Conservation (phyloP, 1,140 invertebrate genomes). For the Vanessa tameamea region DNA sequence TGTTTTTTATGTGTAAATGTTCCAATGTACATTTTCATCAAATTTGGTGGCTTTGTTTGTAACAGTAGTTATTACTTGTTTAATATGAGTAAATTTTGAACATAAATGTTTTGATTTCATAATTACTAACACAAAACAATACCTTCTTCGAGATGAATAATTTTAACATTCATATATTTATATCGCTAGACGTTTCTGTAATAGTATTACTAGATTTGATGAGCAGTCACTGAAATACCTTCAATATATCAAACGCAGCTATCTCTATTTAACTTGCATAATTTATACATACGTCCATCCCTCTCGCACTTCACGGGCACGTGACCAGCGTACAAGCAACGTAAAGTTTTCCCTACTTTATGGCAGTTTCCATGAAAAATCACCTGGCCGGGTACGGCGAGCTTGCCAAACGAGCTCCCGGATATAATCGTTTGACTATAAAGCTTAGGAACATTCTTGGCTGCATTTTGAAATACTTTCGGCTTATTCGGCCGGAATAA, state of each 20-base stretch:
- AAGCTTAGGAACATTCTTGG: slow-evolving; percentile 27
- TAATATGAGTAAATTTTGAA: no score
- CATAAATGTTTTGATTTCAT: no score
- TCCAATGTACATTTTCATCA: no score
- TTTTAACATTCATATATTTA: background rate
- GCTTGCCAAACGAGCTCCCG: slow-evolving; percentile 42
- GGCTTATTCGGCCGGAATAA: slow-evolving; percentile 7
- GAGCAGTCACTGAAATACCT: slow-evolving; percentile 29
- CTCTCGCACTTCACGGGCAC: slow-evolving; percentile 31
- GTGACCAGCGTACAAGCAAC: slow-evolving; percentile 45
- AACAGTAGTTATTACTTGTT: no score
- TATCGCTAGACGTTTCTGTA: background rate
- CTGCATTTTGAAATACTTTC: slow-evolving; percentile 19
- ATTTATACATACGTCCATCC: slow-evolving; percentile 14
- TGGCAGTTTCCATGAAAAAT: slow-evolving; percentile 49
- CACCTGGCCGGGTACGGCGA: slow-evolving; percentile 40
- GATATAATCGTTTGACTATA: slow-evolving; percentile 34
- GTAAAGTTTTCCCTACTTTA: slow-evolving; percentile 46
- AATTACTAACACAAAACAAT: no score
- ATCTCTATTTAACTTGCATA: slow-evolving; percentile 15
- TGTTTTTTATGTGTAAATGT: no score
- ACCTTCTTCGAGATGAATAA: no score
- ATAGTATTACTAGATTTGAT: slow-evolving; percentile 18
- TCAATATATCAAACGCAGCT: slow-evolving; percentile 32
- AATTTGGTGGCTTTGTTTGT: no score